phyloP scores from a whole-genome alignment of 2,797 vertebrate genomes.

The Lophius americanus region DNA sequence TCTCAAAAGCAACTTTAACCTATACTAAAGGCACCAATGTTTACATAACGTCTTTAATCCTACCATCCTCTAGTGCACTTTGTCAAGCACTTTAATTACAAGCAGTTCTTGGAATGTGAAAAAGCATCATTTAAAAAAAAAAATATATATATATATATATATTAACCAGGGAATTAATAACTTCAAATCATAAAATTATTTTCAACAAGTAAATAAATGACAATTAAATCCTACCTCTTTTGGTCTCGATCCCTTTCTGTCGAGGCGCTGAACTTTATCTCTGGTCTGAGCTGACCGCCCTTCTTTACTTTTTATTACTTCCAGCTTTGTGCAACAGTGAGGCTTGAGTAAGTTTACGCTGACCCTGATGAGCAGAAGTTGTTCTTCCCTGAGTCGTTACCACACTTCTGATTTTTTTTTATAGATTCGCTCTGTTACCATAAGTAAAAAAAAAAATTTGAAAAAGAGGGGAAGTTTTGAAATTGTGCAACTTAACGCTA shows the following conservation, averaged over 20 bases:
- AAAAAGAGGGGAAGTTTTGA: slow-evolving; percentile 5
- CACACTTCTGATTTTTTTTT: neutral
- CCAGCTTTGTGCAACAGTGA: neutral
- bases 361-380: neutral
- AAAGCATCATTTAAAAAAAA: no score
- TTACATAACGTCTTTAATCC: no score
- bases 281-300: neutral
- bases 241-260: neutral
- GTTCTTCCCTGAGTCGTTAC: neutral
- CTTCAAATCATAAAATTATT: neutral
- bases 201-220: neutral
- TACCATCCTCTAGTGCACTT: no score
- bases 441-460: neutral
- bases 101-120: no score
- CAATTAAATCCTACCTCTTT: neutral
- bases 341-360: slow-evolving; percentile 21
- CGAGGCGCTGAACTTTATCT: neutral
- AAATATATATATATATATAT: no score
- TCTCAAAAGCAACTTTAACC: no score
- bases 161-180: neutral
- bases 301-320: no score
- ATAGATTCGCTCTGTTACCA: neutral
- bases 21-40: no score
- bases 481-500: neutral
- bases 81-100: no score